Evolutionary conservation across 2,888 invertebrate genomes (phyloP), one percentile per base, ranked within the genome.

Genomic region (Acrobasis consociella): DNA sequence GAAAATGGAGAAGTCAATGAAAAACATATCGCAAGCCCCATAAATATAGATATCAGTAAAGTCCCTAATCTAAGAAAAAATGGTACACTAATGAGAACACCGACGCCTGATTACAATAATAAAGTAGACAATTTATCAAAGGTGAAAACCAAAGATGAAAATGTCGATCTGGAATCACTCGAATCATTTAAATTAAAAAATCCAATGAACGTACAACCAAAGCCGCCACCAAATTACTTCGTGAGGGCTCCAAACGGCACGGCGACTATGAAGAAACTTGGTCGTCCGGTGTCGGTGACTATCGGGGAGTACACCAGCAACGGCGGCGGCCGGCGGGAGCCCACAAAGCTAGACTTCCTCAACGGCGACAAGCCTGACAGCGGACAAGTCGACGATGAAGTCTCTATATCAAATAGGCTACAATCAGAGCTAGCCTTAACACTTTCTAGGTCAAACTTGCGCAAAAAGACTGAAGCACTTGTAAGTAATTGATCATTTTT

Each of bases 351-450:
- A 67, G 95, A 95, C 71, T 96, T 96, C 78, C 89, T 96, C 53
- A 88, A 82, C 65, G 85, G 84, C 55, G 93, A 93, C 63, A 91
- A 89, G 70, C 73, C 80, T 5, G 89, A 89, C 62, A 86, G 83
- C n/a, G 80, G 82, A 67, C 80, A 80, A 64, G 80, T 69, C 10
- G 62, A 76, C 46, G 78, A 82, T 60, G 88, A 91, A 68, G 91
- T 89, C 53, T 93, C 94, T 0, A 94, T 95, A 60, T 92, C 94
- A 15, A 95, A 95, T 74, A 93, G 95, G 74, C 87, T 97, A 64
- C 96, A 96, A 74, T 95, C 95, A 64, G 96, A 97, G 87, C 87
- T 97, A 70, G 95, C 94, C 62, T 94, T 96, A 65, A 97, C 96
- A 8, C 86, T 97, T 66, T 96, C 95, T 73, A 94, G 96, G 80